phyloP scores from a whole-genome alignment of 2,113 vertebrate genomes.

The Thinocorus orbignyianus region DNA sequence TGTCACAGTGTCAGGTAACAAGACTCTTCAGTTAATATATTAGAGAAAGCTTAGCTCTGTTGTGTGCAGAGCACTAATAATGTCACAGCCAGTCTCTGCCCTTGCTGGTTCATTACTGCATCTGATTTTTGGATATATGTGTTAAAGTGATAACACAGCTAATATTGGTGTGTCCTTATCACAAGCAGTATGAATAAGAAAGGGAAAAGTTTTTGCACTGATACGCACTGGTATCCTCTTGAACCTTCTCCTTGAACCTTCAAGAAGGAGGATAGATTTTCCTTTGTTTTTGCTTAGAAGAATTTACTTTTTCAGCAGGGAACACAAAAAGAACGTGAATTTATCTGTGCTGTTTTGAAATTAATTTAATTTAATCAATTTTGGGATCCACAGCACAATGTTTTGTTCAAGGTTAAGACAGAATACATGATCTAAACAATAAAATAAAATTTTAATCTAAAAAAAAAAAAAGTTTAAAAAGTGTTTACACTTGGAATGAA shows the following conservation, averaged over 20 bases:
- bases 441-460: not conserved
- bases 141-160: not conserved
- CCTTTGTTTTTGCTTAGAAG: not conserved
- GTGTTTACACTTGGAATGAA: not conserved
- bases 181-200: not conserved
- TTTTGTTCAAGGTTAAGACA: not conserved
- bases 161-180: not conserved
- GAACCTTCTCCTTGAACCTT: not conserved
- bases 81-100: not conserved
- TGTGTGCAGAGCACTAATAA: not conserved
- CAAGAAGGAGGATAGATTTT: not conserved
- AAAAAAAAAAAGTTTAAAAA: not conserved
- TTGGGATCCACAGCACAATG: not conserved
- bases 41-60: not conserved
- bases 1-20: not conserved
- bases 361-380: not conserved
- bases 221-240: not conserved
- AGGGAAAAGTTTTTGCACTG: not conserved
- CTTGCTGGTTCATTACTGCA: not conserved
- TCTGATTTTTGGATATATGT: not conserved
- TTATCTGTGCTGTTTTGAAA: not conserved
- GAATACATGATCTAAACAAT: not conserved
- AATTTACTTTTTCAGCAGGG: not conserved
- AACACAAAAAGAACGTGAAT: not conserved
- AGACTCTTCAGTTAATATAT: not conserved